Percentiles rank a stretch among this genome's conserved stretches.
phyloP scores from a whole-genome alignment of 2,888 invertebrate genomes.

The Protonemura montana region DNA sequence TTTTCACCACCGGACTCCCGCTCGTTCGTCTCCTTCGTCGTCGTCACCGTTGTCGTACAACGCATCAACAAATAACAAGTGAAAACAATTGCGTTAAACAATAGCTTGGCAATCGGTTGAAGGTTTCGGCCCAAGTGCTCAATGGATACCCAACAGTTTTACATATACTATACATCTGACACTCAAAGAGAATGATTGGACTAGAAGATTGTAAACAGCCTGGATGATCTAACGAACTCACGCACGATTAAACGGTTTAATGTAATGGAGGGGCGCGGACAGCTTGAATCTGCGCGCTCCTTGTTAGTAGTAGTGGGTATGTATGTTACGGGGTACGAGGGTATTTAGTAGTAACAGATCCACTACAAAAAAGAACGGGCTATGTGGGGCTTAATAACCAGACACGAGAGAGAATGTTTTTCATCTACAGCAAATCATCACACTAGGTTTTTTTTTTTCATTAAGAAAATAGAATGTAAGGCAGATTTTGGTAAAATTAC shows the following conservation, averaged over 20 bases:
- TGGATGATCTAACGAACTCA: constrained; percentile 50
- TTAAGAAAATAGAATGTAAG: constrained; percentile 72
- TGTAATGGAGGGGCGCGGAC: constrained; percentile 48
- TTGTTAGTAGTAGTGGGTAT: constrained; percentile 44
- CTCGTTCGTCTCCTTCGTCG: background rate
- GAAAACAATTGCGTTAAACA: constrained; percentile 27
- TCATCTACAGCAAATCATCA: constrained; percentile 51
- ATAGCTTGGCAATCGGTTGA: constrained; percentile 40
- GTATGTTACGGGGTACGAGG: constrained; percentile 8
- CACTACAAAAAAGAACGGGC: constrained; percentile 40
- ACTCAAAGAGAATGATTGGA: constrained; percentile 59
- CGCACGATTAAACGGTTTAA: constrained; percentile 50
- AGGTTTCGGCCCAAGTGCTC: constrained; percentile 47
- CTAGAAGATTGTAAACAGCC: constrained; percentile 52
- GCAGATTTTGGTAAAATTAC: constrained; percentile 71
- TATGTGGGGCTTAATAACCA: constrained; percentile 32
- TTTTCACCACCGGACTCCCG: constrained; percentile 44
- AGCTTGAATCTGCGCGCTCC: background rate
- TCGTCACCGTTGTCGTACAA: constrained; percentile 23
- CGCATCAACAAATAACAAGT: background rate
- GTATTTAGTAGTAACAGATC: constrained; percentile 40
- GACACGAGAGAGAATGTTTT: constrained; percentile 50
- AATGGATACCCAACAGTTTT: constrained; percentile 59
- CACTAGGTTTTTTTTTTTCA: constrained; percentile 50
- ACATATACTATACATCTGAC: constrained; percentile 65